Conservation (phyloP, 2,797 vertebrate species). For the Epinephelus malabaricus region DNA sequence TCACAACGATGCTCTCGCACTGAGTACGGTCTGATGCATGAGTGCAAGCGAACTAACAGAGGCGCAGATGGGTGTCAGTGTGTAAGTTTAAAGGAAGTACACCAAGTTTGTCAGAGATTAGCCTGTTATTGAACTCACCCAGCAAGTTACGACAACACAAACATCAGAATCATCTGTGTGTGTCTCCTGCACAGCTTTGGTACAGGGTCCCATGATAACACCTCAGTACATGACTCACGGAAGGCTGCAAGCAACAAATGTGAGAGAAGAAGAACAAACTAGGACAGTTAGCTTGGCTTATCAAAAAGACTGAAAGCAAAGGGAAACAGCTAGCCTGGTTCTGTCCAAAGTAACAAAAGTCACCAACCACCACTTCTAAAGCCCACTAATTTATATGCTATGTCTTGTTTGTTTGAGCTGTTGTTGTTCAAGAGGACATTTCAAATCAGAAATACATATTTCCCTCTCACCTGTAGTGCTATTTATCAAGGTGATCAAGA, state of each 20-base stretch:
- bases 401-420: too few species aligned
- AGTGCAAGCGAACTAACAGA: constrained; percentile 1
- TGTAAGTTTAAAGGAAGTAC: constrained; percentile 22
- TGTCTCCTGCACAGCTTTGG: constrained; percentile 23
- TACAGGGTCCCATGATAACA: constrained; percentile 21
- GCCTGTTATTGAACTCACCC: constrained; percentile 6
- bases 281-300: too few species aligned
- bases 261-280: constrained; percentile 17
- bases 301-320: too few species aligned
- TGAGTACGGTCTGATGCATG: constrained; percentile 11
- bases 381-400: too few species aligned
- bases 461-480: too few species aligned
- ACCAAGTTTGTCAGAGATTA: constrained; percentile 20
- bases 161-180: constrained; percentile 24
- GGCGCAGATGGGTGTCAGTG: constrained; percentile 8
- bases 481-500: too few species aligned
- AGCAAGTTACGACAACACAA: constrained; percentile 16
- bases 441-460: too few species aligned
- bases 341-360: too few species aligned
- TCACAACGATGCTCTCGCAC: constrained; percentile 52
- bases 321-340: too few species aligned
- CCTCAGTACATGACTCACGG: constrained; percentile 34
- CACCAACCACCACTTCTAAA: too few species aligned
- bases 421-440: too few species aligned
- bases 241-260: constrained; percentile 20